These are phyloP conservation scores for Sesia bembeciformis DNA, from an alignment of 2,888 invertebrate species.

Conservation along the genomic window DNA sequence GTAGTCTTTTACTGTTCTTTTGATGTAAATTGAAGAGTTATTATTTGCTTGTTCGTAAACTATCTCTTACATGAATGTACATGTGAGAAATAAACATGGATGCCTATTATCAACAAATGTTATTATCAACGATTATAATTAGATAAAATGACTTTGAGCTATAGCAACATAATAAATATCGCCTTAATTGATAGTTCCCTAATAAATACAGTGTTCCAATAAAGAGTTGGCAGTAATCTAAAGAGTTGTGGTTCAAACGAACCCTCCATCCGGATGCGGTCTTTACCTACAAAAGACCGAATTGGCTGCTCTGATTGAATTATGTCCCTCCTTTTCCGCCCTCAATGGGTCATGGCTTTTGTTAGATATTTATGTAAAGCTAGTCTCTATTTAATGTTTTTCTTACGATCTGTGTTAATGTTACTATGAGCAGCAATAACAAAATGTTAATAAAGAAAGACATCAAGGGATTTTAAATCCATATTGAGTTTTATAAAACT, in stretches of 20 bases:
- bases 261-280: constrained; percentile 44
- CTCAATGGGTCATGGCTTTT: constrained; percentile 36
- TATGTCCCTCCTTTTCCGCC: constrained; percentile 46
- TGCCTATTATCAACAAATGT: no score
- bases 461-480: no score
- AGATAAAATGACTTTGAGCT: no score
- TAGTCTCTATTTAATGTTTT: constrained; percentile 10
- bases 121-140: no score
- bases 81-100: no score
- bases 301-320: constrained; percentile 63
- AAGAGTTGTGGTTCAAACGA: constrained; percentile 7
- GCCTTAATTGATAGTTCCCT: no score
- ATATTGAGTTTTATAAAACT: no score
- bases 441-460: neutral
- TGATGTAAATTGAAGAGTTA: no score
- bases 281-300: constrained; percentile 66
- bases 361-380: constrained; percentile 37
- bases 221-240: constrained; percentile 17
- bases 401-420: neutral
- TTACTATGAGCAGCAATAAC: neutral
- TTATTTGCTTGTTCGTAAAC: no score
- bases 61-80: no score
- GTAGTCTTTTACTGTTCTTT: no score
- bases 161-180: no score
- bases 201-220: constrained; percentile 13